A percentile compares a stretch with the other conserved stretches of the same genome.
These are phyloP conservation scores for Pluvialis apricaria DNA, from an alignment of 2,113 vertebrate genomes.

Conservation along the genomic window DNA sequence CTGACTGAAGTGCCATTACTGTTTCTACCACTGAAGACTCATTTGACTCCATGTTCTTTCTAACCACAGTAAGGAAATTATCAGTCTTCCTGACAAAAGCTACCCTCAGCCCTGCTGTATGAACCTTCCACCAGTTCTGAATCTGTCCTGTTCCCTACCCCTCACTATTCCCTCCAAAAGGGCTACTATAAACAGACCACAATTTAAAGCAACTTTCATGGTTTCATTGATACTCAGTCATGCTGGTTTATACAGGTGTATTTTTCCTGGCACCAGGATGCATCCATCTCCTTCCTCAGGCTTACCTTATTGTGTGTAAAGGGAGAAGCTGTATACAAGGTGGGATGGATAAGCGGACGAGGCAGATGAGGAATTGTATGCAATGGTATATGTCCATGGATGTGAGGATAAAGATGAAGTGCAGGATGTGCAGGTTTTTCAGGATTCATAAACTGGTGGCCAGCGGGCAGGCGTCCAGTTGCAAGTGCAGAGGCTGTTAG, in stretches of 20 bases:
- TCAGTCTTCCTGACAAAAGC: neutral
- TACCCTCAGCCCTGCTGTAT: neutral
- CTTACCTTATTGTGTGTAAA: slow-evolving; percentile 95
- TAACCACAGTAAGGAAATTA: neutral
- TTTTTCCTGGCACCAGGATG: neutral
- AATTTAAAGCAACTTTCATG: neutral
- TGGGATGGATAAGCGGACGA: slow-evolving; percentile 89
- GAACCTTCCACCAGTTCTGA: neutral
- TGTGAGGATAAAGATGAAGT: slow-evolving; percentile 96
- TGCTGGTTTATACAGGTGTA: neutral
- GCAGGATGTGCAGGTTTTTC: slow-evolving; percentile 91
- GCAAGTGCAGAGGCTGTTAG: slow-evolving; percentile 79
- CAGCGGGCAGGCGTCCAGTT: slow-evolving; percentile 80
- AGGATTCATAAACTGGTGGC: slow-evolving; percentile 90
- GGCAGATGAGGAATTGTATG: slow-evolving; percentile 90
- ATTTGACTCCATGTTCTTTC: neutral
- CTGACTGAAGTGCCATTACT: neutral
- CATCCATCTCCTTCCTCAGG: neutral
- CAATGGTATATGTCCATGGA: slow-evolving; percentile 94
- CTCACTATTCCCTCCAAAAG: neutral
- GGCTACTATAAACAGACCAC: neutral
- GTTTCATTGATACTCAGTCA: neutral
- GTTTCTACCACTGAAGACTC: neutral
- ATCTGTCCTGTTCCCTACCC: neutral
- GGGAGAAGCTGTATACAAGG: slow-evolving; percentile 91